Evolutionary conservation across 2,888 invertebrate genomes (phyloP).

Genomic region (Caenorhabditis panamensis): DNA sequence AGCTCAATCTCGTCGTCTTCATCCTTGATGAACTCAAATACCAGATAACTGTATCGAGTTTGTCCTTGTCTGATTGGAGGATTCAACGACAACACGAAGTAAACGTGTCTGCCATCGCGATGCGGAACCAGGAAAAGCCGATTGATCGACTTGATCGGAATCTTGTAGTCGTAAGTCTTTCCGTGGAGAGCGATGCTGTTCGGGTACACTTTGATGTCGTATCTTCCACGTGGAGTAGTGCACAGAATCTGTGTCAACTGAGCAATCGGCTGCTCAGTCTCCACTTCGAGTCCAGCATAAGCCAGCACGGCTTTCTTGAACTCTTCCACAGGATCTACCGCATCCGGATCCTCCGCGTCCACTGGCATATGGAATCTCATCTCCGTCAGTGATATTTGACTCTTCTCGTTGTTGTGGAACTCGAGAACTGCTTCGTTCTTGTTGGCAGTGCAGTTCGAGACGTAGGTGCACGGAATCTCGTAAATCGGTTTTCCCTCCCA

Average conservation of each 20-base stretch:
- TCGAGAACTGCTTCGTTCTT: slow-evolving; percentile 99
- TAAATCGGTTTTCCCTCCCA: slow-evolving; percentile 85
- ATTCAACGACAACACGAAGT: slow-evolving; percentile 95
- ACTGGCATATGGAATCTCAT: slow-evolving; percentile 96
- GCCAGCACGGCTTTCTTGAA: slow-evolving; percentile 97
- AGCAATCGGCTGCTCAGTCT: slow-evolving; percentile 97
- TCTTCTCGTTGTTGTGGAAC: slow-evolving; percentile 93
- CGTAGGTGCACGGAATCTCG: slow-evolving; percentile 95
- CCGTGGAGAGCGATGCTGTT: slow-evolving; percentile 94
- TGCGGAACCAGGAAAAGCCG: slow-evolving; percentile 95
- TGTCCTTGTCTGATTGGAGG: slow-evolving; percentile 99
- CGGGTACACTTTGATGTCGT: slow-evolving; percentile 95
- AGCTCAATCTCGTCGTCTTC: slow-evolving; percentile 93
- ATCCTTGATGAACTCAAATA: slow-evolving; percentile 93
- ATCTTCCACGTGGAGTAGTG: slow-evolving; percentile 97
- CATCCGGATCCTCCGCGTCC: slow-evolving; percentile 87
- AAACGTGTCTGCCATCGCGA: slow-evolving; percentile 97
- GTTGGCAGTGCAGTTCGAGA: slow-evolving; percentile 94
- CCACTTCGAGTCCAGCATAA: slow-evolving; percentile 92
- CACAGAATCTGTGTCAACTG: slow-evolving; percentile 97
- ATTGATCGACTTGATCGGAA: slow-evolving; percentile 96
- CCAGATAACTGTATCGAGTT: slow-evolving; percentile 96
- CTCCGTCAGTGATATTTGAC: slow-evolving; percentile 95
- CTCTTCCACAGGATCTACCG: slow-evolving; percentile 91
- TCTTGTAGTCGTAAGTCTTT: slow-evolving; percentile 99